Evolutionary conservation across 1,140 invertebrate species (phyloP), one percentile per base, ranked within the genome.

Genomic region (Ceratina australensis): DNA sequence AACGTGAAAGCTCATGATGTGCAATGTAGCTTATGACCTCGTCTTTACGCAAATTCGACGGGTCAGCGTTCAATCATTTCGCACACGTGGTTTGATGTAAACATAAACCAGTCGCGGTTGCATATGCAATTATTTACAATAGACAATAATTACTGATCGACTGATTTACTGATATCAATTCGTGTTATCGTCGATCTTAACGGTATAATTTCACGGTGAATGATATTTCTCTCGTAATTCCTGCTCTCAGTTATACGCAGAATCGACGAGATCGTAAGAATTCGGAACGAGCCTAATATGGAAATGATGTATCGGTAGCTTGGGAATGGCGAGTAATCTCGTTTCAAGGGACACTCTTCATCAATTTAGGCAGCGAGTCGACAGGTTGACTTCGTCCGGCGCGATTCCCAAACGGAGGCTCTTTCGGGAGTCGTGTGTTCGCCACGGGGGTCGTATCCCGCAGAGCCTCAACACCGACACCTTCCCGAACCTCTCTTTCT

Each of bases 391-490:
- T 87, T 50, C 28, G 26, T 12, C 56, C 78, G 66, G 80, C 73
- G 78, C 66, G 72, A 88, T 88, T 86, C 82, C 68, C 80, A 83
- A 90, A 90, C 89, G 81, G 88, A 89, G 87, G 88, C 89, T 89
- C 81, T 88, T 87, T 89, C 88, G 79, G 89, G 82, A 90, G 89
- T 90, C 87, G 87, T 89, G 85, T 86, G 89, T 74, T 86, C 89
- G 57, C 89, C 86, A 84, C 87, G 86, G 89, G 89, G 89, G 87
- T 90, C 88, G 87, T 88, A 85, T 87, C 89, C 89, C 87, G 88
- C 86, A 82, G 89, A 85, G 89, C 82, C 81, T 86, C 85, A 86
- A 81, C 82, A 84, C 82, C 86, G 80, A 86, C 86, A 88, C 87
- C 82, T 87, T 81, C 74, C 49, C 65, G 72, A 26, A 47, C 67